Percentiles rank a stretch among this genome's conserved stretches.
Conservation (phyloP, 2,888 invertebrate genomes). For the Amphipoea lucens region DNA sequence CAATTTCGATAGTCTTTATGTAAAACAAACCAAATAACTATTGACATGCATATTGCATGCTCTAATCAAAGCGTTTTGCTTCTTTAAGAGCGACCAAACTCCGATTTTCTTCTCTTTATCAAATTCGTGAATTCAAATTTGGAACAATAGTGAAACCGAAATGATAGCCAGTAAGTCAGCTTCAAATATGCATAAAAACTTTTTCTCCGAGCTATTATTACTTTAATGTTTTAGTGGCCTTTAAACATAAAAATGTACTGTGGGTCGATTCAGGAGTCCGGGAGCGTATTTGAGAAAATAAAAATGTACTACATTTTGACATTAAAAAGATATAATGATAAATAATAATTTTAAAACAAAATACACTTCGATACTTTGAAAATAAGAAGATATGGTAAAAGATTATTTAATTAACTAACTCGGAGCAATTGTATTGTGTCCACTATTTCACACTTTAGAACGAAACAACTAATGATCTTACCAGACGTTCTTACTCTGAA, state of each 20-base stretch:
- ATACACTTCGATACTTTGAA: neutral
- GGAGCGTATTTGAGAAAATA: neutral
- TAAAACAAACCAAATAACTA: neutral
- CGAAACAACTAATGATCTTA: slow-evolving; percentile 24
- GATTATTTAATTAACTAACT: neutral
- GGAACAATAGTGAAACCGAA: neutral
- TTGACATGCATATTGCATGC: neutral
- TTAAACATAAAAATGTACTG: neutral
- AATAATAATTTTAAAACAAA: neutral
- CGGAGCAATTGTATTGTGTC: neutral
- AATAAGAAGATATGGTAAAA: no score
- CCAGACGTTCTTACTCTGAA: neutral
- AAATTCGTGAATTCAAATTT: no score
- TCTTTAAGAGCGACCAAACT: neutral
- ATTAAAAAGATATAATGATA: neutral
- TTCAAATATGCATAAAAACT: neutral
- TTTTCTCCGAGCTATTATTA: neutral
- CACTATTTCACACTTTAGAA: neutral
- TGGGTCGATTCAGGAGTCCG: no score
- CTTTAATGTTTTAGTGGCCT: neutral
- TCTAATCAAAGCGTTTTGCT: neutral
- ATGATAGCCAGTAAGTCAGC: neutral
- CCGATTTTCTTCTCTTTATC: neutral
- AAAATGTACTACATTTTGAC: neutral
- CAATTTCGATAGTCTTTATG: neutral